Evolutionary conservation across 1,140 invertebrate genomes (phyloP).

Genomic region (Coptotermes formosanus): DNA sequence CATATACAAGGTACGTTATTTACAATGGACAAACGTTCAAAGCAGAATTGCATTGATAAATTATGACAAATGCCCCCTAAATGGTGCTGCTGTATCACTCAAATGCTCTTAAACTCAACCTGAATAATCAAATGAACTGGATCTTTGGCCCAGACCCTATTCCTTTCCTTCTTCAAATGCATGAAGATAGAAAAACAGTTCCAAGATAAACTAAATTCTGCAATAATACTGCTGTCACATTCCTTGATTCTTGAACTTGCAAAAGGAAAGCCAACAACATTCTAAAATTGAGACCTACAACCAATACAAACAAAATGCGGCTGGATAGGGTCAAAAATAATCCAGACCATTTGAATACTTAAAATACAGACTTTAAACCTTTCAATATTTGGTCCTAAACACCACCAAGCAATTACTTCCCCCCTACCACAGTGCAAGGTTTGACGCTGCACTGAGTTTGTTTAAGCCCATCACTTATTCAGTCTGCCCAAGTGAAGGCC

Average conservation of each 20-base stretch:
- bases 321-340: background rate
- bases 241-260: background rate
- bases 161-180: background rate
- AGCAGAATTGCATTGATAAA: slow-evolving; percentile 16
- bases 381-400: background rate
- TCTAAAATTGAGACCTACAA: background rate
- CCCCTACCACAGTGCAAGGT: background rate
- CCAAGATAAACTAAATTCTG: background rate
- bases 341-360: background rate
- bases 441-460: background rate
- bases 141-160: background rate
- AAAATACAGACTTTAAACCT: background rate
- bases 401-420: background rate
- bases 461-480: background rate
- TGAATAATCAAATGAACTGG: background rate
- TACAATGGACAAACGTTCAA: background rate
- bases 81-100: background rate
- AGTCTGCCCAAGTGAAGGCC: background rate
- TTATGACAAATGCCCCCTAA: background rate
- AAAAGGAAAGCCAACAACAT: background rate
- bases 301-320: background rate
- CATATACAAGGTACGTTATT: background rate
- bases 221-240: background rate
- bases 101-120: background rate
- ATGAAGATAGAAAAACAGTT: background rate